Conservation (phyloP, 53 echinoderm and acorn worm species). For the Stichopus horrens region DNA sequence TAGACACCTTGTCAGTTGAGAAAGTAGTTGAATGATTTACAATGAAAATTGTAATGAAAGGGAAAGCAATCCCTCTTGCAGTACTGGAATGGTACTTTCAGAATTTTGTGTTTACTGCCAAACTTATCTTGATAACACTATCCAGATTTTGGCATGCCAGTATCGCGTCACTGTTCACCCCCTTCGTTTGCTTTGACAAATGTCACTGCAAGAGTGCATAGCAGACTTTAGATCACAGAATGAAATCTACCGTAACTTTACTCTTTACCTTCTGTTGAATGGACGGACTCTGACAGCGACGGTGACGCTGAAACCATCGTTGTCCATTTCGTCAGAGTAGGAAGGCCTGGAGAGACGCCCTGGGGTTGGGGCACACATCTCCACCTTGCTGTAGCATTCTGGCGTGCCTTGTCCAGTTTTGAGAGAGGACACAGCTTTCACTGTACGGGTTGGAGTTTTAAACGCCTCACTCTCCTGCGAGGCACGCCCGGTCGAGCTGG, state of each 20-base stretch:
- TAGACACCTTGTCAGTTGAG: too few species aligned
- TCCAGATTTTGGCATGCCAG: too few species aligned
- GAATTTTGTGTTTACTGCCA: too few species aligned
- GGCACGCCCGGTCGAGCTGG: not conserved
- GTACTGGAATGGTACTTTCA: too few species aligned
- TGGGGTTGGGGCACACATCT: constrained; percentile 72
- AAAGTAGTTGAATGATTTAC: too few species aligned
- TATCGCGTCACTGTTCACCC: too few species aligned
- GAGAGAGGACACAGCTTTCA: not conserved
- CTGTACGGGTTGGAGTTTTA: constrained; percentile 8
- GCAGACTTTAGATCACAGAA: too few species aligned
- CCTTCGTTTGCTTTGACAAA: too few species aligned
- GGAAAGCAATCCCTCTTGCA: too few species aligned
- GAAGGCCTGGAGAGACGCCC: constrained; percentile 52
- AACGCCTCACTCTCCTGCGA: not conserved
- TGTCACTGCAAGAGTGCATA: too few species aligned
- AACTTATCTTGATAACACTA: too few species aligned
- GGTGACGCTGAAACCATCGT: constrained; percentile 86
- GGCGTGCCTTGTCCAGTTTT: constrained; percentile 56
- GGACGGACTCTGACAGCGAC: constrained; percentile 95
- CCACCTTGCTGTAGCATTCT: constrained; percentile 86
- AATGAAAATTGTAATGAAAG: too few species aligned
- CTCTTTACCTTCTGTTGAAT: constrained; percentile 73
- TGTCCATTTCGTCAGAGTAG: constrained; percentile 35
- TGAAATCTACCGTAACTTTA: not conserved